These are phyloP conservation scores for Gymnodraco acuticeps DNA, from an alignment of 2,797 vertebrate genomes.

Conservation along the genomic window DNA sequence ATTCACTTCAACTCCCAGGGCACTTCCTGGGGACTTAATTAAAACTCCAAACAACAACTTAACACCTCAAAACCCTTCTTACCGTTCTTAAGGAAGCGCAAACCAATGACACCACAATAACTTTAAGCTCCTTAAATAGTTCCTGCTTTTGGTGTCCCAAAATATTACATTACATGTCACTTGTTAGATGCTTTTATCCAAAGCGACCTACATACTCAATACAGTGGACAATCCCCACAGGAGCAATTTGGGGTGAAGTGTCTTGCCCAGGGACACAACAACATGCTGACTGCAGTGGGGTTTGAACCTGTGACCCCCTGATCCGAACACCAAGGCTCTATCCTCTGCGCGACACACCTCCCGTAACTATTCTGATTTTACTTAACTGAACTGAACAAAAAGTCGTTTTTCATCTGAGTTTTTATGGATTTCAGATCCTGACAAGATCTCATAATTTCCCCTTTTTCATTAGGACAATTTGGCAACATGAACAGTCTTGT, in stretches of 20 bases:
- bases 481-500: conserved; percentile 12
- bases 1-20: no score
- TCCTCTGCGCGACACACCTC: no score
- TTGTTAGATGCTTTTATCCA: no score
- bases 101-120: not conserved
- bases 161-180: not conserved
- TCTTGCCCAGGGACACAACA: no score
- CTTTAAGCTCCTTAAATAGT: not conserved
- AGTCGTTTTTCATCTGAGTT: not conserved
- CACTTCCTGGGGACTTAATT: no score
- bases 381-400: not conserved
- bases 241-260: no score
- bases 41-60: not conserved
- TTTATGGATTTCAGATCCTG: conserved; percentile 5
- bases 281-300: no score
- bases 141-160: not conserved
- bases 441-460: conserved; percentile 24
- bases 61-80: not conserved
- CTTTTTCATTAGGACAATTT: conserved; percentile 21
- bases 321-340: no score
- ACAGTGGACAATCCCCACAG: no score
- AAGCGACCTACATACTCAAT: no score
- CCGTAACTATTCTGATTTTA: not conserved
- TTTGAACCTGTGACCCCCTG: no score
- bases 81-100: not conserved